phyloP scores from a whole-genome alignment of 2,888 invertebrate species.

The Andrena fulva region DNA sequence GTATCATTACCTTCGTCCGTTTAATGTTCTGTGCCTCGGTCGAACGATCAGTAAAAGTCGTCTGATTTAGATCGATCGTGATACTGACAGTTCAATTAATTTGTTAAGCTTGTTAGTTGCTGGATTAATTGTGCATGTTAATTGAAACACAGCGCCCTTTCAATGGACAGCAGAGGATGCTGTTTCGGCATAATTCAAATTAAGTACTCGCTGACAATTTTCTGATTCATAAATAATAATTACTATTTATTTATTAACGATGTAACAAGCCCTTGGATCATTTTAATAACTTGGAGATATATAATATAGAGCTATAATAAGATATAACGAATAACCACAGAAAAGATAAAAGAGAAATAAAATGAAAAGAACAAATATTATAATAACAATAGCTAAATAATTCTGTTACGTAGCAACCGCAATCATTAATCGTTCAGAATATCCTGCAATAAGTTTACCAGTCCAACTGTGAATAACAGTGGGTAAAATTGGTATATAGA shows the following conservation, averaged over 20 bases:
- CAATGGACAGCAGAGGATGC: background rate
- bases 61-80: slow-evolving; percentile 32
- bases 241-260: background rate
- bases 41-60: slow-evolving; percentile 40
- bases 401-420: too few relatives aligned
- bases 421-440: too few relatives aligned
- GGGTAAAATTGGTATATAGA: too few relatives aligned
- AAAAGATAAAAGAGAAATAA: too few relatives aligned
- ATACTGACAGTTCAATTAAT: slow-evolving; percentile 48
- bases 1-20: slow-evolving; percentile 50
- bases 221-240: background rate
- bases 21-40: slow-evolving; percentile 43
- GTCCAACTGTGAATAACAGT: too few relatives aligned
- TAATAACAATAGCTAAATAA: too few relatives aligned
- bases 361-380: too few relatives aligned
- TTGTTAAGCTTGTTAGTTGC: background rate
- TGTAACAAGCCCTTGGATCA: too few relatives aligned
- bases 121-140: background rate
- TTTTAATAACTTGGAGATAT: too few relatives aligned
- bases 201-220: background rate
- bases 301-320: too few relatives aligned
- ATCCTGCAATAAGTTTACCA: background rate
- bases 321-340: too few relatives aligned
- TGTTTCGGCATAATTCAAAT: background rate
- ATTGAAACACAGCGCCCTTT: background rate